phyloP scores from a whole-genome alignment of 64 coral and sea anemone genomes.

The Cladopsammia gracilis region DNA sequence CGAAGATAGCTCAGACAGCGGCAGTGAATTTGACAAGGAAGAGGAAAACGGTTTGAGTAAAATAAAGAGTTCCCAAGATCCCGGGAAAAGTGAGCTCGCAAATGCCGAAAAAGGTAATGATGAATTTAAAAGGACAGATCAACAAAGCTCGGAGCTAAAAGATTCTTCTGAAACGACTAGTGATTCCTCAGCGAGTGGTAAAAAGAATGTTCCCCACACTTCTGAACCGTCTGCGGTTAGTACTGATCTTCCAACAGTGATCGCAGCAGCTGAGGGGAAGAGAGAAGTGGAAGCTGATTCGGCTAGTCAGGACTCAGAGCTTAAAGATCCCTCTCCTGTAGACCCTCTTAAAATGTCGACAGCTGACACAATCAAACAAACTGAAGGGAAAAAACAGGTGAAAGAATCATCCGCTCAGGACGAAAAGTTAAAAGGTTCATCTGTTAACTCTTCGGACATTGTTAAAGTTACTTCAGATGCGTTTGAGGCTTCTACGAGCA shows the following conservation, averaged over 20 bases:
- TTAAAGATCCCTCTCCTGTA: not conserved
- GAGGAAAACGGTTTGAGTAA: not conserved
- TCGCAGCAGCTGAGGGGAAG: not conserved
- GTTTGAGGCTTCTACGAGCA: not conserved
- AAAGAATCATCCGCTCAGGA: not conserved
- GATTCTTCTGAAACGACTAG: not conserved
- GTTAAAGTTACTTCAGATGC: not conserved
- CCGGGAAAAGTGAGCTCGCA: not conserved
- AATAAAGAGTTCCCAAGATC: not conserved
- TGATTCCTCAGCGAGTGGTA: not conserved
- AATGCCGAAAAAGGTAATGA: not conserved
- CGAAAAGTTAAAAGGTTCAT: not conserved
- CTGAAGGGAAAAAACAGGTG: not conserved
- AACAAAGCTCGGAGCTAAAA: not conserved
- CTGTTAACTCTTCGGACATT: too few relatives aligned
- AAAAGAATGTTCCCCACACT: not conserved
- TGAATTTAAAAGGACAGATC: not conserved
- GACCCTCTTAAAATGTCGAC: too few relatives aligned
- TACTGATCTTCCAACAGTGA: not conserved
- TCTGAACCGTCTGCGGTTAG: not conserved
- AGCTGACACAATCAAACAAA: not conserved
- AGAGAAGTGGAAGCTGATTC: not conserved
- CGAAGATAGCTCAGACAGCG: conserved; percentile 34
- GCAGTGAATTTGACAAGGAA: conserved; percentile 8
- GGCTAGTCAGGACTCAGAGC: not conserved